A percentile compares a stretch with the other conserved stretches of the same genome.
phyloP scores from a whole-genome alignment of 2,888 invertebrate species.

The Escarpia spicata region DNA sequence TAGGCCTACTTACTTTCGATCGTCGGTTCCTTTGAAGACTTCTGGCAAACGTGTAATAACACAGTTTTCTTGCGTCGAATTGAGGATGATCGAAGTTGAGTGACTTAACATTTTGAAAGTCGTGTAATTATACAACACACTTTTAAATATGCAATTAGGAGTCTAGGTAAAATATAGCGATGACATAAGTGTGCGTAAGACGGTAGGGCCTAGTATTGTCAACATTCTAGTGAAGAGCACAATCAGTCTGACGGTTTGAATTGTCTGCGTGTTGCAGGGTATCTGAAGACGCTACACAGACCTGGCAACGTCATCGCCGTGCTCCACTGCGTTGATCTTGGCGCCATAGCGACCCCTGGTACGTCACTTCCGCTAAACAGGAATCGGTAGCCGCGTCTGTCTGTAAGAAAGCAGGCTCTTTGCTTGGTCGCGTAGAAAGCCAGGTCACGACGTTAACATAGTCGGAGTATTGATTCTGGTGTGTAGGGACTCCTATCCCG shows the following conservation, averaged over 20 bases:
- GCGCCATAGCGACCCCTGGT: slow-evolving; percentile 22
- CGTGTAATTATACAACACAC: too few relatives aligned
- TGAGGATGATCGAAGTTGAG: too few relatives aligned
- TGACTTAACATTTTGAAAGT: too few relatives aligned
- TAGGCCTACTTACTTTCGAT: too few relatives aligned
- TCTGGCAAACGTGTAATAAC: too few relatives aligned
- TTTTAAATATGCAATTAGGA: too few relatives aligned
- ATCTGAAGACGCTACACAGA: slow-evolving; percentile 40
- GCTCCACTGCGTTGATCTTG: slow-evolving; percentile 41
- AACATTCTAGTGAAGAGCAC: too few relatives aligned
- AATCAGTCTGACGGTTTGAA: not conserved
- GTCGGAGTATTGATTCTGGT: not conserved
- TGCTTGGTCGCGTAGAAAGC: not conserved
- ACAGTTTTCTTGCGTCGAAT: too few relatives aligned
- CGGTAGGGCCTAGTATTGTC: too few relatives aligned
- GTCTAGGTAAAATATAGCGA: too few relatives aligned
- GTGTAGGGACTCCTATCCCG: not conserved
- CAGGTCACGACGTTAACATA: not conserved
- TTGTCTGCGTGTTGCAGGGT: slow-evolving; percentile 36
- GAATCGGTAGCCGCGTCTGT: not conserved
- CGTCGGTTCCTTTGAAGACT: too few relatives aligned
- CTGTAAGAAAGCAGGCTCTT: not conserved
- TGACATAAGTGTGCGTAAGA: too few relatives aligned
- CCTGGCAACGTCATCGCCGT: slow-evolving; percentile 38
- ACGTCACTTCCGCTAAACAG: not conserved